Evolutionary conservation across 2,888 invertebrate genomes (phyloP), one percentile per base, ranked within the genome.

Genomic region (Drosophila suboccidentalis): DNA sequence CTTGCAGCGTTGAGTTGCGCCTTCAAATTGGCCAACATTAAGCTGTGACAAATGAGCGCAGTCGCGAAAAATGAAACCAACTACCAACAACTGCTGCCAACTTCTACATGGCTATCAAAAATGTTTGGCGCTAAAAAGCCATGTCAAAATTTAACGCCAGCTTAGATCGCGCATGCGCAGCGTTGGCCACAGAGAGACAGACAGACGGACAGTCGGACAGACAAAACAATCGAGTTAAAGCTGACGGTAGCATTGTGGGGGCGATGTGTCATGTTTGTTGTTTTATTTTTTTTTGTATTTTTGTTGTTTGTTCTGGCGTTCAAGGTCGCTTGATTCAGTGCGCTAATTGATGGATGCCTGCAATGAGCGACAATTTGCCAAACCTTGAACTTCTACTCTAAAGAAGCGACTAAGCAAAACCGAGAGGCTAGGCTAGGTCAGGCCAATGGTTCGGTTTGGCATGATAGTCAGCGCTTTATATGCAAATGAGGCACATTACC

Each of bases 111-210:
- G 71, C 69, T 46, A 71, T 54, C 66, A 71, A 61, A 64, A 62
- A 71, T 75, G 70, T 68, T 86, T 81, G 75, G 80, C 82, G 85
- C 72, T 82, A 77, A 89, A 82, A 77, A 84, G 76, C 76, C 88
- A 78, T 89, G 85, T 86, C 75, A 82, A 80, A 84, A 86, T 89
- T 89, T 86, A 89, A 78, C 88, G 88, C 90, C 71, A 80, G 74
- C 61, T 64, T 80, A 70, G 39, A 47, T 71, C 55, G 58, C 63
- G 55, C 66, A 75, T 64, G 70, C 62, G 62, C 63, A 62, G 59
- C 50, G 65, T 46, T 47, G 22, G 49, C 54, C 17, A 22, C n/a
- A 29, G 29, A 13, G 43, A 17, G 38, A 50, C 26, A 32, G 44
- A 49, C 49, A 22, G 44, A 19, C 3, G 13, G 43, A 43, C 54